Evolutionary conservation across 1,140 invertebrate genomes (phyloP), one percentile per base, ranked within the genome.

Genomic region (Muscidifurax raptorellus): DNA sequence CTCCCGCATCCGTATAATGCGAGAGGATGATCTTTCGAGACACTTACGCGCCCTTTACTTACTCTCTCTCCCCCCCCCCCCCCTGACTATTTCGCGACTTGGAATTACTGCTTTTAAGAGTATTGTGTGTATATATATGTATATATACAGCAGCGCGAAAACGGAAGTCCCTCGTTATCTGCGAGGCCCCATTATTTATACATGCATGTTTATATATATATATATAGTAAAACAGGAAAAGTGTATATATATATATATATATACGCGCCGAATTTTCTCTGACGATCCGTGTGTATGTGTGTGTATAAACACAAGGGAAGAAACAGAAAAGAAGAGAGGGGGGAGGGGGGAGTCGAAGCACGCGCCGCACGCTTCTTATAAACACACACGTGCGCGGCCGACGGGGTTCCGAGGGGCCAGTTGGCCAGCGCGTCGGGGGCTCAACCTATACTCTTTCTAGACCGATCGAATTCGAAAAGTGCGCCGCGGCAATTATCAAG

Each of bases 401-500:
- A 2, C 13, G 9, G 13, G 15, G 18, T n/a, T n/a, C n/a, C 9
- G 64, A 66, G 64, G 64, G 36, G 40, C 75, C 82, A 79, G 82
- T 79, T 78, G 75, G 82, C 30, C 27, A 83, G 76, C 72, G 59
- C 27, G 71, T 7, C 36, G 36, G 36, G 9, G 7, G 7, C 36
- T 40, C 36, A 6, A 6, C 10, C 36, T 40, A 9, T 40, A 9
- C 36, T 9, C 36, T 10, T 0, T 36, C 32, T 40, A 12, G n/a
- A n/a, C n/a, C 36, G 36, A 40, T 40, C 36, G 36, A 40, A 40
- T 40, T 32, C 71, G 22, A 74, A 82, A 64, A 59, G 18, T 47
- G 7, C 80, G 27, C 67, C 18, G 22, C 30, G 4, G 6, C 52
- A 82, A 82, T 82, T 82, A 82, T 82, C 66, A 76, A 64, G 32